Conservation (phyloP, 1,140 invertebrate species). For the Drosophila bipectinata region DNA sequence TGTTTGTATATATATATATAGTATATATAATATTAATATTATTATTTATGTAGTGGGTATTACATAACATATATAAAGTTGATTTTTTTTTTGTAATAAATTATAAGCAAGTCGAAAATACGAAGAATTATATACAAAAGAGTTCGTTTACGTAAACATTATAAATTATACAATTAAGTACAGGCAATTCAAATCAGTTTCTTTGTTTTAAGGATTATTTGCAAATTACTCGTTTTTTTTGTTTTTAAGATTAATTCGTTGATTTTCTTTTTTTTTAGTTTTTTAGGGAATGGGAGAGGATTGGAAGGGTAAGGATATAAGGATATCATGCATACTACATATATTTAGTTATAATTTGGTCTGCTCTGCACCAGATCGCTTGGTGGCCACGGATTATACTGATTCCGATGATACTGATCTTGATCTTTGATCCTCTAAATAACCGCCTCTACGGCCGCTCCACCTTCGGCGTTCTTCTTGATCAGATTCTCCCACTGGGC, state of each 20-base stretch:
- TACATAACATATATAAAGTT: slow-evolving; percentile 35
- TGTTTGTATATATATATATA: slow-evolving; percentile 8
- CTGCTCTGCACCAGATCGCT: slow-evolving; percentile 54
- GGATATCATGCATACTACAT: slow-evolving; percentile 51
- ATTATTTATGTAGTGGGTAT: slow-evolving; percentile 14
- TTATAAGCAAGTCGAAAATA: slow-evolving; percentile 70
- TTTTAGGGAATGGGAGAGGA: neutral
- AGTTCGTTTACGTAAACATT: slow-evolving; percentile 35
- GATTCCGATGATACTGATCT: neutral
- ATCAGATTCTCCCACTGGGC: slow-evolving; percentile 87
- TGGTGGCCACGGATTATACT: slow-evolving; percentile 13
- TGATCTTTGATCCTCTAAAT: slow-evolving; percentile 29
- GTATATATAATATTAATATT: slow-evolving; percentile 6
- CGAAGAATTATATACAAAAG: slow-evolving; percentile 73
- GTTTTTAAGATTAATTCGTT: slow-evolving; percentile 67
- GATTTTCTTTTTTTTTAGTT: slow-evolving; percentile 30
- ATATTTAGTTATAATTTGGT: slow-evolving; percentile 66
- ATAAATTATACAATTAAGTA: slow-evolving; percentile 58
- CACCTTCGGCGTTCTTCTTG: slow-evolving; percentile 85
- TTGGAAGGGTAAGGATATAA: neutral
- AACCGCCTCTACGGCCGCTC: slow-evolving; percentile 56
- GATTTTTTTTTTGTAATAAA: slow-evolving; percentile 61
- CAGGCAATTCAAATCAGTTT: slow-evolving; percentile 30
- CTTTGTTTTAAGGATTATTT: neutral
- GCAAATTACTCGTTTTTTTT: slow-evolving; percentile 14